Evolutionary conservation across 2,888 invertebrate genomes (phyloP).

Genomic region (Andrena marginata): DNA sequence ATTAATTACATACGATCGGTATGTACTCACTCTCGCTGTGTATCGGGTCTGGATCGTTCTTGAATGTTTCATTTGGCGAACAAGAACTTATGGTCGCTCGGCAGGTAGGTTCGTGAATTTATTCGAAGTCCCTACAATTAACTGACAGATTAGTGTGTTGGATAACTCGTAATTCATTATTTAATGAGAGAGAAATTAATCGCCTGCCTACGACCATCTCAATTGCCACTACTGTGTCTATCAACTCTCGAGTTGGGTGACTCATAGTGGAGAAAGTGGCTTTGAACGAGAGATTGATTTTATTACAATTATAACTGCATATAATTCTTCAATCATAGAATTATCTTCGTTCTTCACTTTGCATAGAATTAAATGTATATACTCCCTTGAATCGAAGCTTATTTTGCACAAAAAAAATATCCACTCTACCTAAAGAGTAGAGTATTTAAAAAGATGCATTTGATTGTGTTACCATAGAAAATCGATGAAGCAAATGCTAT

Average conservation of each 20-base stretch:
- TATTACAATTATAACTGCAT: no score
- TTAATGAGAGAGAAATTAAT: neutral
- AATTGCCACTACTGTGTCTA: no score
- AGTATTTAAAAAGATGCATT: neutral
- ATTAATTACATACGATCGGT: slow-evolving; percentile 27
- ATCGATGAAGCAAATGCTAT: neutral
- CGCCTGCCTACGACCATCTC: no score
- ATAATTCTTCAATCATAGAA: no score
- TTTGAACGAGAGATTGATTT: no score
- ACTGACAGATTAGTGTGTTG: neutral
- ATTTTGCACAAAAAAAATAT: no score
- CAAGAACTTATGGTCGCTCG: neutral
- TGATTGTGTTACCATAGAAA: neutral
- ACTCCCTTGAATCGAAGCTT: no score
- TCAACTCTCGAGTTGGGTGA: no score
- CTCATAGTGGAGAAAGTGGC: no score
- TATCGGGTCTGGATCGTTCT: slow-evolving; percentile 9
- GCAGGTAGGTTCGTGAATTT: slow-evolving; percentile 16
- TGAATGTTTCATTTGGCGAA: neutral
- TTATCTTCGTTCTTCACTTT: no score
- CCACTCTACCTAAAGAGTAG: no score
- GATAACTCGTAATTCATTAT: neutral
- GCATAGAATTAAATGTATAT: no score
- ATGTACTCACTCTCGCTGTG: slow-evolving; percentile 18
- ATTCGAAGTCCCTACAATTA: slow-evolving; percentile 14